A percentile compares a stretch with the other conserved stretches of the same genome.
phyloP scores from a whole-genome alignment of 2,888 invertebrate genomes.

The Parthenolecanium corni region DNA sequence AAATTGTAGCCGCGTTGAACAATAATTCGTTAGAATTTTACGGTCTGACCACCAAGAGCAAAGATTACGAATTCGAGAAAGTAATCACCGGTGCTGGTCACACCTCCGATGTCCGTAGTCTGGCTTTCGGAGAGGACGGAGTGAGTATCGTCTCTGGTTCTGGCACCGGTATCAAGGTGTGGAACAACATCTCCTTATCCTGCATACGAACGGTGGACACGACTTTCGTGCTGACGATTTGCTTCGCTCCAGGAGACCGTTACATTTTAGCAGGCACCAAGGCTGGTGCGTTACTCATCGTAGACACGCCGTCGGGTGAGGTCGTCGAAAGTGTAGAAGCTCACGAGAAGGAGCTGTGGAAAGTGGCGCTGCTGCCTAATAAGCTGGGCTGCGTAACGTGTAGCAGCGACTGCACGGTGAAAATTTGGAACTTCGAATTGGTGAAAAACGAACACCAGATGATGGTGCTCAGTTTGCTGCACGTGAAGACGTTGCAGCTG shows the following conservation, averaged over 20 bases:
- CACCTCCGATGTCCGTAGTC: constrained; percentile 72
- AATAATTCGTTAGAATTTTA: constrained; percentile 61
- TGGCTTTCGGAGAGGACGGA: constrained; percentile 79
- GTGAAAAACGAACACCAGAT: constrained; percentile 40
- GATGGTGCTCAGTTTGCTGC: constrained; percentile 55
- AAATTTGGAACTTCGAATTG: constrained; percentile 88
- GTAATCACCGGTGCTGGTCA: constrained; percentile 68
- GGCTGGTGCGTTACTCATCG: constrained; percentile 66
- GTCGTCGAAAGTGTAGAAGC: constrained; percentile 69
- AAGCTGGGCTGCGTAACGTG: constrained; percentile 75
- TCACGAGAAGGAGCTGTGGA: constrained; percentile 68
- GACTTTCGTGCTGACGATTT: constrained; percentile 56
- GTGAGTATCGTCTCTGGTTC: constrained; percentile 76
- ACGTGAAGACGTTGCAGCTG: constrained; percentile 69
- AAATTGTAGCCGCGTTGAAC: constrained; percentile 1
- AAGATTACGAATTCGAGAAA: constrained; percentile 48
- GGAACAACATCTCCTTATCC: constrained; percentile 61
- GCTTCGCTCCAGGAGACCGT: constrained; percentile 82
- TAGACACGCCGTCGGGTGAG: constrained; percentile 71
- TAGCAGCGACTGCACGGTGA: constrained; percentile 78
- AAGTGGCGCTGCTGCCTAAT: constrained; percentile 66
- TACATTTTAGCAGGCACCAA: constrained; percentile 80
- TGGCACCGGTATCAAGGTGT: constrained; percentile 78
- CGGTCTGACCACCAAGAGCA: constrained; percentile 45
- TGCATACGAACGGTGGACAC: constrained; percentile 57